Base-by-base conservation (phyloP, 2,113 vertebrate species). In the Suricata suricatta region DNA sequence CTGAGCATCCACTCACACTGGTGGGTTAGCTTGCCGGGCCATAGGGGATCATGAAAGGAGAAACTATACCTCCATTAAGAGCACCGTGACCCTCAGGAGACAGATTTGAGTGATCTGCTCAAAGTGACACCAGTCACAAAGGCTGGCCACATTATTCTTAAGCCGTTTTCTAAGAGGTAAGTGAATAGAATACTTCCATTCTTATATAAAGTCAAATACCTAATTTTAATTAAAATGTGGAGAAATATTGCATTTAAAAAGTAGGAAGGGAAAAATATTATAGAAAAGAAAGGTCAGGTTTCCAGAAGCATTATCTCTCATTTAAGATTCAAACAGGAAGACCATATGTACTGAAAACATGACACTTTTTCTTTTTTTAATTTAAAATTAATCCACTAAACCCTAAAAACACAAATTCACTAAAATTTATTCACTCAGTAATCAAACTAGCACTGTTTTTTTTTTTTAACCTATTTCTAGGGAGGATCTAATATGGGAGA, bases 141-240 rank as follows among this genome's bases (percentile, higher is more conserved):
- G 44, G 33, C 63, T n/a, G 7, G 31, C 13, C 76, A 6, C 8
- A 41, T 23, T 12, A 71, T 72, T 79, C 66, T 57, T 74, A 54
- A 85, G 84, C 3, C 8, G 7, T 79, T 71, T 71, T 33, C 50
- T 33, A 81, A 90, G 93, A 87, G 66, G 84, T 0, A 38, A 16
- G 4, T 44, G 68, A 71, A 90, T 14, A 72, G 47, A 68, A 64
- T 52, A 93, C 41, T 84, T 54, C 16, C 31, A n/a, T 68, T 92
- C 7, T 54, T 41, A 41, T 41, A 41, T 41, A 41, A 41, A 74
- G 27, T 44, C 60, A 93, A 95, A 88, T 47, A 63, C 3, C 50
- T 96, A 79, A 79, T 33, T 90, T 95, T 71, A 90, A 83, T 93
- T 31, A 87, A 90, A 96, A 54, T 90, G 72, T 80, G 25, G 35